Conservation (phyloP, 2,888 invertebrate genomes). For the Apoderus coryli region DNA sequence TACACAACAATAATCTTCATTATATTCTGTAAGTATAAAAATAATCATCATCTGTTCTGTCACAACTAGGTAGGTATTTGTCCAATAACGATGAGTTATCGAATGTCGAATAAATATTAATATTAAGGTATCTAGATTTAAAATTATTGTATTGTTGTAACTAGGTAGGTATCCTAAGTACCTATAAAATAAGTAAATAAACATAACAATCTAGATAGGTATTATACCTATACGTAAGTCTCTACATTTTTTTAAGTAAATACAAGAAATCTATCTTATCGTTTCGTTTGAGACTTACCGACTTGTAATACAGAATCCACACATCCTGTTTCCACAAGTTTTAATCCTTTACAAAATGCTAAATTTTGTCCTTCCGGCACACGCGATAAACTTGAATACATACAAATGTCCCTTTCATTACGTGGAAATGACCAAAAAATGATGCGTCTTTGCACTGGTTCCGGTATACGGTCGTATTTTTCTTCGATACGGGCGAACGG, state of each 20-base stretch:
- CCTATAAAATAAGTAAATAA: too few species aligned
- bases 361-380: slow-evolving; percentile 57
- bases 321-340: slow-evolving; percentile 66
- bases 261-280: not conserved
- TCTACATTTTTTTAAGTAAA: not conserved
- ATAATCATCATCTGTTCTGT: too few species aligned
- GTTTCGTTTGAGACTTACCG: slow-evolving; percentile 52
- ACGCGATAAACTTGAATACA: slow-evolving; percentile 47
- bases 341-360: slow-evolving; percentile 76
- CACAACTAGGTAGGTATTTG: too few species aligned
- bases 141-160: too few species aligned
- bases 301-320: slow-evolving; percentile 80
- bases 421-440: slow-evolving; percentile 83
- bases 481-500: slow-evolving; percentile 80
- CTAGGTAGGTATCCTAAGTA: too few species aligned
- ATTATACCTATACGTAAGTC: too few species aligned
- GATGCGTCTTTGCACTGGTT: slow-evolving; percentile 74
- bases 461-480: slow-evolving; percentile 74
- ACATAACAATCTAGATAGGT: too few species aligned
- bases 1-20: too few species aligned
- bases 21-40: too few species aligned
- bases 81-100: too few species aligned
- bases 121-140: too few species aligned
- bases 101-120: too few species aligned
- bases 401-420: slow-evolving; percentile 76